These are phyloP conservation scores for Peromyscus californicus DNA, from an alignment of 2,113 vertebrate species.

Conservation along the genomic window DNA sequence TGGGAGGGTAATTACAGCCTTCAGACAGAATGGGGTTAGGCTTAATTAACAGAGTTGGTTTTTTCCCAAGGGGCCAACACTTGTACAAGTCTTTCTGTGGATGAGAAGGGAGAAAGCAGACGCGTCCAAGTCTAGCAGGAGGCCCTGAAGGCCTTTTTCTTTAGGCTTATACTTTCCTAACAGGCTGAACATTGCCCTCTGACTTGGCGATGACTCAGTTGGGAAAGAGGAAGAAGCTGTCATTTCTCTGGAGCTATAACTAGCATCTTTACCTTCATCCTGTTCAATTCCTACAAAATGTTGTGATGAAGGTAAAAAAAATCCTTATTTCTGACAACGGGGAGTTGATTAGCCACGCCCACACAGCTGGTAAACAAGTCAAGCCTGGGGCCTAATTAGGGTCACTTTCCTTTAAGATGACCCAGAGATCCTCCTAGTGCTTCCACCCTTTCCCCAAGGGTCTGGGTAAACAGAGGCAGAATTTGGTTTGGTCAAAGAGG, in stretches of 20 bases:
- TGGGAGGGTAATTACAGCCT: conserved; percentile 71
- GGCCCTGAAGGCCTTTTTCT: neutral
- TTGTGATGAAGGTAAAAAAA: neutral
- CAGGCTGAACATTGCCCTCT: conserved; percentile 2
- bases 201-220: neutral
- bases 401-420: neutral
- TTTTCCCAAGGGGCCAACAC: conserved; percentile 30
- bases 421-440: neutral
- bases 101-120: conserved; percentile 35
- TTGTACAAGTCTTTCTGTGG: conserved; percentile 34
- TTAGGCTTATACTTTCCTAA: conserved; percentile 36
- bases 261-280: neutral
- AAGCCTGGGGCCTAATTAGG: neutral
- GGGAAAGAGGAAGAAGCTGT: neutral
- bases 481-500: neutral
- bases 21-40: conserved; percentile 72
- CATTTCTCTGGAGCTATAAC: neutral
- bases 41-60: conserved; percentile 72
- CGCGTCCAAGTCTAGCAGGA: conserved; percentile 51
- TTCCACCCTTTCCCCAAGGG: conserved; percentile 19
- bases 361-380: neutral
- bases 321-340: neutral
- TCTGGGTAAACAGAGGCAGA: conserved; percentile 12
- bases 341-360: neutral
- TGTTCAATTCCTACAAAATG: neutral